Conservation (phyloP, 2,113 vertebrate species). For the Anguilla japonica region DNA sequence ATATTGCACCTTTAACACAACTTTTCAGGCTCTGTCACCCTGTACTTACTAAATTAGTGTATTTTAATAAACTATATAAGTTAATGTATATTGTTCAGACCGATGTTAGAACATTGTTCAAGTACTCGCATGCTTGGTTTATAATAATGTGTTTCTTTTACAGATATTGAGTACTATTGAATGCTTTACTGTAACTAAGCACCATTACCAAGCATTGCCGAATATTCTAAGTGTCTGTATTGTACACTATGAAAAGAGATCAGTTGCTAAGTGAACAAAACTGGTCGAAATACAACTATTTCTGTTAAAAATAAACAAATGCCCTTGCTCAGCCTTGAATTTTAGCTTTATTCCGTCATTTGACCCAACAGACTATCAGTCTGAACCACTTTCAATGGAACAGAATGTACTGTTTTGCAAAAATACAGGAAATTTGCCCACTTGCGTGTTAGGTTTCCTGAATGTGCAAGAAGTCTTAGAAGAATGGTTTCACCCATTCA, state of each 20-base stretch:
- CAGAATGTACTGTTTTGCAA: not conserved
- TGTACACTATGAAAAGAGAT: not conserved
- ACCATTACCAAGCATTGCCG: not conserved
- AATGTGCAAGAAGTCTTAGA: not conserved
- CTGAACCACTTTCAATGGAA: constrained; percentile 1
- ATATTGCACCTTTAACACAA: too few species aligned
- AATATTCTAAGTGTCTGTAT: not conserved
- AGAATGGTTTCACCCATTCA: not conserved
- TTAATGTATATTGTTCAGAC: not conserved
- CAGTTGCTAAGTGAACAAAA: not conserved
- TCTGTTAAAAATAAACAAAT: not conserved
- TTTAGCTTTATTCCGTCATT: not conserved
- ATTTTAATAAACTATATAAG: not conserved
- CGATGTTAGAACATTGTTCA: too few species aligned
- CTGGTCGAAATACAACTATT: not conserved
- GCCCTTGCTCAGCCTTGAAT: constrained; percentile 2
- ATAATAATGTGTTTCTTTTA: too few species aligned
- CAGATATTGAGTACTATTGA: too few species aligned
- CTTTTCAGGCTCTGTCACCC: too few species aligned
- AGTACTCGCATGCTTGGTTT: too few species aligned
- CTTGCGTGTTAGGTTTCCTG: not conserved
- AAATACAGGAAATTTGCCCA: constrained; percentile 1
- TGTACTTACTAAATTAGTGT: too few species aligned
- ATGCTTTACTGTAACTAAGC: too few species aligned
- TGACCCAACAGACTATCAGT: constrained; percentile 9